Evolutionary conservation across 2,797 vertebrate genomes (phyloP), one percentile per base, ranked within the genome.

Genomic region (Sebastes steindachneri): DNA sequence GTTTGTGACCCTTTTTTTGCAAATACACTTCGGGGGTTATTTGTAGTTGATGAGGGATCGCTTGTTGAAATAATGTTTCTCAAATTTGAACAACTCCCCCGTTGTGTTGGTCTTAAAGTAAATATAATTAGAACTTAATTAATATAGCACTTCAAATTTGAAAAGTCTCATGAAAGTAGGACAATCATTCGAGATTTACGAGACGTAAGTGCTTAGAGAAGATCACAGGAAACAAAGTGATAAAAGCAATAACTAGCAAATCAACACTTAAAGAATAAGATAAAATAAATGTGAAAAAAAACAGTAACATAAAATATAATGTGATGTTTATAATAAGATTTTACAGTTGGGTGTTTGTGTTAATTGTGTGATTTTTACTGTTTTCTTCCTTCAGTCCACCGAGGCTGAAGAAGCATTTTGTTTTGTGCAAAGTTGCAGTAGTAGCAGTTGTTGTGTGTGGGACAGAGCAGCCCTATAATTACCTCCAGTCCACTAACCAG

Each of bases 1-100:
- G 86, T 89, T 80, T 86, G 75, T 67, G 71, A 83, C 76, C 69
- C 45, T 71, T 45, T 84, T 65, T 84, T 77, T 74, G 65, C 70
- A 87, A 92, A 90, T 68, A 88, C 74, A 82, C 79, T 73, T 67
- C 37, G 0, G 78, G 79, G 75, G 74, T 85, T 88, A 79, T 85
- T 86, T 89, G 78, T 80, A 80, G 74, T 75, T 79, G 77, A 80
- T 12, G 21, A 69, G 57, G 48, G 68, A 82, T 80, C 15, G 33
- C 41, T 26, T 29, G 54, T 75, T 77, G 51, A 77, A 78, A 85
- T 75, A 21, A 53, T 51, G 63, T 62, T 83, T 74, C 67, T 82
- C 19, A 55, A 45, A 80, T 54, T 48, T 68, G 37, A 79, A 33
- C 41, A 80, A 53, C 23, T 70, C 55, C 57, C 31, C 29, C 25